Evolutionary conservation across 1,140 invertebrate genomes (phyloP).

Genomic region (Pantala flavescens): DNA sequence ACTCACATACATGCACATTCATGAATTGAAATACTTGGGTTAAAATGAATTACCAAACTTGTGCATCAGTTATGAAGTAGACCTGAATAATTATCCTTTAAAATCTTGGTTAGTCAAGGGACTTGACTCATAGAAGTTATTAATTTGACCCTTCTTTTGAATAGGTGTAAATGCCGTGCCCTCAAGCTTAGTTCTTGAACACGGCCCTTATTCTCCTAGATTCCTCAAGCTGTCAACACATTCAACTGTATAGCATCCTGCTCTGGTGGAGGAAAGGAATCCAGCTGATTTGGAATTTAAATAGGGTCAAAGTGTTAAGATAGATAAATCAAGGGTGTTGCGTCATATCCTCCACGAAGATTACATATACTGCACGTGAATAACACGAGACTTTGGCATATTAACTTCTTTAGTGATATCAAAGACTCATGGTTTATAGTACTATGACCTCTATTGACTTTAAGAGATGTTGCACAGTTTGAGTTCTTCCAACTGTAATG

Average conservation of each 20-base stretch:
- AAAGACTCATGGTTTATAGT: neutral
- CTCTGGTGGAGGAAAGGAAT: neutral
- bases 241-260: neutral
- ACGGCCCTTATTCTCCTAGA: neutral
- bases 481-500: neutral
- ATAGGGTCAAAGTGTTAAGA: neutral
- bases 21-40: no score
- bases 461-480: neutral
- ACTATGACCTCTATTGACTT: neutral
- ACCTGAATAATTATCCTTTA: no score
- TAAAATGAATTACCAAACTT: no score
- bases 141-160: neutral
- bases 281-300: neutral
- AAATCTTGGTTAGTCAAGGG: no score
- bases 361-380: neutral
- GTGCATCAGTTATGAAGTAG: no score
- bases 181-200: neutral
- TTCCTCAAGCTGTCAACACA: neutral
- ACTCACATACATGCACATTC: conserved; percentile 5
- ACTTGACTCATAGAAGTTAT: neutral
- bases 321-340: neutral
- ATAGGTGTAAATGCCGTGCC: neutral
- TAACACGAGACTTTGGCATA: neutral
- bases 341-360: neutral
- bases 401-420: neutral